Conservation (phyloP, 2,888 invertebrate species). For the Sycophila texana region DNA sequence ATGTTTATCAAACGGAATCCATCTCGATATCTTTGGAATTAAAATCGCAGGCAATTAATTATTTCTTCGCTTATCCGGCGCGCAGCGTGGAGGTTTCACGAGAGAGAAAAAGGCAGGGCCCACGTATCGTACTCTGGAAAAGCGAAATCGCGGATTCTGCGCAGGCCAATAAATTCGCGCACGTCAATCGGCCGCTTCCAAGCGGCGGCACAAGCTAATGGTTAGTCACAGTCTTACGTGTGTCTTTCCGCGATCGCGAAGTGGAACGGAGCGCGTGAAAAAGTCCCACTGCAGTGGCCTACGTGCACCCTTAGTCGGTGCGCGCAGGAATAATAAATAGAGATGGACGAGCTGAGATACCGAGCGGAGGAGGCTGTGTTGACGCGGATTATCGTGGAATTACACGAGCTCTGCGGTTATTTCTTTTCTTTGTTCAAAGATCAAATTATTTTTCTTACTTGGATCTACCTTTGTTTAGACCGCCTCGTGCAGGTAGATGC, state of each 20-base stretch:
- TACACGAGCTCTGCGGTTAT: slow-evolving; percentile 60
- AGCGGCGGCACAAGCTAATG: slow-evolving; percentile 31
- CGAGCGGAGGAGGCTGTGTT: slow-evolving; percentile 57
- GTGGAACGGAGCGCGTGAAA: slow-evolving; percentile 35
- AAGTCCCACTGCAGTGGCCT: slow-evolving; percentile 20
- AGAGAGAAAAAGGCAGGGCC: neutral
- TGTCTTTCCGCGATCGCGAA: slow-evolving; percentile 12
- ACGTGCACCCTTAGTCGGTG: slow-evolving; percentile 32
- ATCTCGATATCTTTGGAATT: slow-evolving; percentile 27
- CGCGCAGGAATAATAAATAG: slow-evolving; percentile 72
- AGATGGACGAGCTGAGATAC: slow-evolving; percentile 67
- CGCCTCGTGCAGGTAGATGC: neutral
- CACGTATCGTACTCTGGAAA: slow-evolving; percentile 10
- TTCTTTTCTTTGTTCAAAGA: no score
- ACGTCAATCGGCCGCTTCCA: slow-evolving; percentile 43
- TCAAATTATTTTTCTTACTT: slow-evolving; percentile 30
- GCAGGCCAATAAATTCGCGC: slow-evolving; percentile 45
- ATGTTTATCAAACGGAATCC: slow-evolving; percentile 31
- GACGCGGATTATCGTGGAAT: slow-evolving; percentile 69
- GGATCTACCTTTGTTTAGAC: neutral
- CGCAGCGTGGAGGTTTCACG: neutral
- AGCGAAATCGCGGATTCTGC: slow-evolving; percentile 9
- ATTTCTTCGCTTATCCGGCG: slow-evolving; percentile 7
- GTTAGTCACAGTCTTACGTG: neutral
- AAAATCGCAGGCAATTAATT: slow-evolving; percentile 29